Conservation (phyloP, 2,888 invertebrate species). For the Agrochola circellaris region DNA sequence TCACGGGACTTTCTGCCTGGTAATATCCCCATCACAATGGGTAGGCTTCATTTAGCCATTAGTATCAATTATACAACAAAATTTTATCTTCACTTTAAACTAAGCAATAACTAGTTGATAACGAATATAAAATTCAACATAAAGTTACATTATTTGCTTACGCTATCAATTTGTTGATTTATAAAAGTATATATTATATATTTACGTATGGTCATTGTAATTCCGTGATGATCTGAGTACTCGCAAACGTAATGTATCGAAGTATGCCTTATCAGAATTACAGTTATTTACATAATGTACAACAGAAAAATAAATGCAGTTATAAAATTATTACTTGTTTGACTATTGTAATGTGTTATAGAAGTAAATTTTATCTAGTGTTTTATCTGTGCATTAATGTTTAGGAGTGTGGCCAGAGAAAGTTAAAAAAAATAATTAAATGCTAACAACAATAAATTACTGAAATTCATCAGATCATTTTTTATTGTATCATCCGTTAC, state of each 20-base stretch:
- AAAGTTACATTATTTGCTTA: conserved; percentile 39
- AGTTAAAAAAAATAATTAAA: background rate
- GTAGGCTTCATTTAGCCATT: background rate
- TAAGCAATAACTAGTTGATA: conserved; percentile 57
- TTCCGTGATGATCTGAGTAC: conserved; percentile 32
- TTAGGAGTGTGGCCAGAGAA: conserved; percentile 54
- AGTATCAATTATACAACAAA: conserved; percentile 9
- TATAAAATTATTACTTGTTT: conserved; percentile 59
- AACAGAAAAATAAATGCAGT: conserved; percentile 54
- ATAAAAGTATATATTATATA: conserved; percentile 27
- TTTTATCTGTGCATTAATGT: conserved; percentile 41
- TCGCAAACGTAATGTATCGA: conserved; percentile 44
- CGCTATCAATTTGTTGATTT: conserved; percentile 35
- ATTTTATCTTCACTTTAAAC: conserved; percentile 25
- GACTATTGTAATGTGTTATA: conserved; percentile 58
- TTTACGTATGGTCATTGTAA: conserved; percentile 10
- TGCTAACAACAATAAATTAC: background rate
- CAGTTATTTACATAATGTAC: conserved; percentile 60
- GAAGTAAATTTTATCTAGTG: conserved; percentile 57
- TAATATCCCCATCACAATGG: conserved; percentile 9
- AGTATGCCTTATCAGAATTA: conserved; percentile 56
- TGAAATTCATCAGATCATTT: background rate
- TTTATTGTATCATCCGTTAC: background rate
- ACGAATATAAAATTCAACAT: conserved; percentile 26
- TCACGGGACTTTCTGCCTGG: conserved; percentile 2